These are phyloP conservation scores for Hydroisotoma schaefferi DNA, from an alignment of 2,888 invertebrate species.

Conservation along the genomic window DNA sequence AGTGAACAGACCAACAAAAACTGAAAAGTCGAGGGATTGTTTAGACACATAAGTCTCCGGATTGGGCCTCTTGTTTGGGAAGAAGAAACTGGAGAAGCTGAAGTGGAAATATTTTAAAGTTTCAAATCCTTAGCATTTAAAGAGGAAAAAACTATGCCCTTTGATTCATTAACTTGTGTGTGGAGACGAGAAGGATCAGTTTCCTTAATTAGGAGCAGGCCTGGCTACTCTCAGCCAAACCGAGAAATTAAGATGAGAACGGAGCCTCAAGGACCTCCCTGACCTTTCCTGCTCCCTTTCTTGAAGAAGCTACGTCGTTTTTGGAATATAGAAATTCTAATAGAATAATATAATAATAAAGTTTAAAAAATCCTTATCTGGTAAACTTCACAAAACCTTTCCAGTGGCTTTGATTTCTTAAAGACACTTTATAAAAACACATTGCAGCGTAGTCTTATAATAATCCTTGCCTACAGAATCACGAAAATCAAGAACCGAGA, in stretches of 20 bases:
- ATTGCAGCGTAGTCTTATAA: no score
- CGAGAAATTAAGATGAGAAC: conserved; percentile 10
- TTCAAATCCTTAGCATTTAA: neutral
- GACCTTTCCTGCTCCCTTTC: conserved; percentile 3
- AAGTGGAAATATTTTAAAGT: neutral
- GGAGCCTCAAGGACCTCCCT: conserved; percentile 15
- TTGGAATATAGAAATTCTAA: neutral
- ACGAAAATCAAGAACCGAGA: no score
- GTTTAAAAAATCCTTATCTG: no score
- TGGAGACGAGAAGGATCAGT: conserved; percentile 25
- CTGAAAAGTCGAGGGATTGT: conserved; percentile 7
- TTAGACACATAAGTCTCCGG: neutral
- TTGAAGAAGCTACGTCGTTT: neutral
- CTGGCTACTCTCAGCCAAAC: conserved; percentile 15
- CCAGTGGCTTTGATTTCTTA: no score
- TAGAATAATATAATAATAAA: no score
- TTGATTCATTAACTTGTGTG: conserved; percentile 10
- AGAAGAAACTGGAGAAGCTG: neutral
- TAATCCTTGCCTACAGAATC: no score
- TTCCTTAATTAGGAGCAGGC: conserved; percentile 38
- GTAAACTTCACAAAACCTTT: no score
- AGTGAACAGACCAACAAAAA: neutral
- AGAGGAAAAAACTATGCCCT: neutral
- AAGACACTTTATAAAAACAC: no score
- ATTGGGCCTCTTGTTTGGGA: neutral